Percentiles rank a stretch among this genome's conserved stretches.
Conservation (phyloP, 2,113 vertebrate genomes). For the Panthera tigris region DNA sequence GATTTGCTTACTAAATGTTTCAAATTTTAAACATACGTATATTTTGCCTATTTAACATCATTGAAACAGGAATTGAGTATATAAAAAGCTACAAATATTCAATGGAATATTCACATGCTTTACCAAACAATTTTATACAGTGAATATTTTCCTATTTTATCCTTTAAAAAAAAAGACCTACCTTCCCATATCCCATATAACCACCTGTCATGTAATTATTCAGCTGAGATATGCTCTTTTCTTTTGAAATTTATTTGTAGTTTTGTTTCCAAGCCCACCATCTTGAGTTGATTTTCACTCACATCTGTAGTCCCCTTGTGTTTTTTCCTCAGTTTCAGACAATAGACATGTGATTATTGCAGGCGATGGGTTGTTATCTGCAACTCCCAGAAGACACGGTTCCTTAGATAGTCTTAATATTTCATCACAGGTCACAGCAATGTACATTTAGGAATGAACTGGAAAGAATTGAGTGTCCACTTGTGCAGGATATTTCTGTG, state of each 20-base stretch:
- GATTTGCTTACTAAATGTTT: constrained; percentile 49
- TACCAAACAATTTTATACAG: constrained; percentile 43
- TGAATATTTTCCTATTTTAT: constrained; percentile 47
- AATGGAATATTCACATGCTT: constrained; percentile 49
- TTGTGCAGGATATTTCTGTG: constrained; percentile 55
- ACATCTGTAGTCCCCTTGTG: constrained; percentile 59
- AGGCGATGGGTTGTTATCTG: constrained; percentile 51
- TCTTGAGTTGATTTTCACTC: constrained; percentile 73
- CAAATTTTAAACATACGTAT: not conserved
- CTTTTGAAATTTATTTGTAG: constrained; percentile 30
- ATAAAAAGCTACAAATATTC: constrained; percentile 71
- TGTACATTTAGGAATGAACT: constrained; percentile 41
- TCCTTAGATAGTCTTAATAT: constrained; percentile 53
- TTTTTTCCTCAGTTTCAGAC: constrained; percentile 64
- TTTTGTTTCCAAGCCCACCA: constrained; percentile 49
- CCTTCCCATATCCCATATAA: constrained; percentile 35
- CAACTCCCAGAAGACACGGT: constrained; percentile 28
- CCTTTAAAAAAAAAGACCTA: not conserved
- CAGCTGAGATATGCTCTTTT: constrained; percentile 20
- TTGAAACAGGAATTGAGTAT: constrained; percentile 19
- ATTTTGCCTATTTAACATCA: constrained; percentile 24
- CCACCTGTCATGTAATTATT: not conserved
- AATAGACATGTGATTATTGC: constrained; percentile 52
- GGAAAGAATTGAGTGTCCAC: constrained; percentile 41
- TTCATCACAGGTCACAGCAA: constrained; percentile 57